These are phyloP conservation scores for Syngnathus typhle DNA, from an alignment of 2,113 vertebrate species.

Conservation along the genomic window DNA sequence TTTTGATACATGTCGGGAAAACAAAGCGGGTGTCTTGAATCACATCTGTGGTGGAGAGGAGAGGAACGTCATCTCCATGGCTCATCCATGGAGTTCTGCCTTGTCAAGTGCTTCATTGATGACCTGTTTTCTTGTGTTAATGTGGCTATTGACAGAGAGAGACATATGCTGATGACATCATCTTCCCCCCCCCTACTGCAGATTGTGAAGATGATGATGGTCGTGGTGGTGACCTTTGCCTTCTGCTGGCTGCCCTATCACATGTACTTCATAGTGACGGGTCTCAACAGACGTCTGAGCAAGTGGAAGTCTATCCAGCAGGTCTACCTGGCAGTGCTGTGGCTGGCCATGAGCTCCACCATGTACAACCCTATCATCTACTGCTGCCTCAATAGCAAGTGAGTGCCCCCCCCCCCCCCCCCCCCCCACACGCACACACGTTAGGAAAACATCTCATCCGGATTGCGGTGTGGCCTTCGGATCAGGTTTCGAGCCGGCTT, in stretches of 20 bases:
- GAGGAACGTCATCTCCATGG: background rate
- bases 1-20: background rate
- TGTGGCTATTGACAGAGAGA: background rate
- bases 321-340: constrained; percentile 89
- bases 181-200: constrained; percentile 43
- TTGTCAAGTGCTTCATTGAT: background rate
- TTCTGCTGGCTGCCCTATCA: constrained; percentile 97
- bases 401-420: constrained; percentile 27
- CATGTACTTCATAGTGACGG: constrained; percentile 87
- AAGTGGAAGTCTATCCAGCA: constrained; percentile 94
- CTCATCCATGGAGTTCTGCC: background rate
- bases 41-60: constrained; percentile 19
- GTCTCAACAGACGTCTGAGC: constrained; percentile 76
- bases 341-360: constrained; percentile 97
- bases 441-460: constrained; percentile 78
- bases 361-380: constrained; percentile 99
- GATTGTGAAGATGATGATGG: constrained; percentile 99
- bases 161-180: too few relatives aligned
- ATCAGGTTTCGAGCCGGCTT: constrained; percentile 67
- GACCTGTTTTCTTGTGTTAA: background rate
- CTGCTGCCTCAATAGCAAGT: constrained; percentile 97
- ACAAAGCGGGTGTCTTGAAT: constrained; percentile 6
- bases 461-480: background rate
- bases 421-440: constrained; percentile 74
- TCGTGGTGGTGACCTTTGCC: constrained; percentile 92